These are phyloP conservation scores for Scolopax rusticola DNA, from an alignment of 2,797 vertebrate species.

Conservation along the genomic window DNA sequence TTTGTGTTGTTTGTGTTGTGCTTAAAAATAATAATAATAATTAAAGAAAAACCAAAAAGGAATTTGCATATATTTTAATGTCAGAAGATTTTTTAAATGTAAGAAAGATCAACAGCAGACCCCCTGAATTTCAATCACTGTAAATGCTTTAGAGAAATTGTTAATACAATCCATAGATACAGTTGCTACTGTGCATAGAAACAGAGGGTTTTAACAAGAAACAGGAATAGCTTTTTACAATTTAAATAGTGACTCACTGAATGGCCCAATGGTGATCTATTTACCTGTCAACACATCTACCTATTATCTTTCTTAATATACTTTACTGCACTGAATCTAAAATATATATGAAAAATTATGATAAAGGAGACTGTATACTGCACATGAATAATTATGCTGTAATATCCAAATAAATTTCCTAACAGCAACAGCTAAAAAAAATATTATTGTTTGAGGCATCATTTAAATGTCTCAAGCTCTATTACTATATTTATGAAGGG, in stretches of 20 bases:
- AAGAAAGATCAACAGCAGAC: neutral
- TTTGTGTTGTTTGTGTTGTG: neutral
- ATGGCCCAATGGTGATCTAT: neutral
- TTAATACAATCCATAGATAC: neutral
- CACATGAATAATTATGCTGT: neutral
- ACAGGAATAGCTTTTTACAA: neutral
- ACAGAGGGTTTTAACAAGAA: neutral
- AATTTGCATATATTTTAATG: neutral
- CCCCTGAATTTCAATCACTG: neutral
- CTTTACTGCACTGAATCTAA: neutral
- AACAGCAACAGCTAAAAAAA: neutral
- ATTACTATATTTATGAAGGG: neutral
- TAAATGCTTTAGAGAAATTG: neutral
- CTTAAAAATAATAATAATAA: neutral
- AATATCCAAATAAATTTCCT: neutral
- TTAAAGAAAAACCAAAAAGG: fast-evolving
- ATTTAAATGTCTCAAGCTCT: neutral
- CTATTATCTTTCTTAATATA: neutral
- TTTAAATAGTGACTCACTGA: neutral
- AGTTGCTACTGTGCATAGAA: neutral
- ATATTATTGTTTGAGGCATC: neutral
- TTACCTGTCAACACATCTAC: neutral
- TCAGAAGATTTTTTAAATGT: neutral
- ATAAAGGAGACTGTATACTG: neutral
- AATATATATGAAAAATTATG: neutral